Evolutionary conservation across 92 coral and sea anemone genomes (phyloP).

Genomic region (Heliopora coerulea): DNA sequence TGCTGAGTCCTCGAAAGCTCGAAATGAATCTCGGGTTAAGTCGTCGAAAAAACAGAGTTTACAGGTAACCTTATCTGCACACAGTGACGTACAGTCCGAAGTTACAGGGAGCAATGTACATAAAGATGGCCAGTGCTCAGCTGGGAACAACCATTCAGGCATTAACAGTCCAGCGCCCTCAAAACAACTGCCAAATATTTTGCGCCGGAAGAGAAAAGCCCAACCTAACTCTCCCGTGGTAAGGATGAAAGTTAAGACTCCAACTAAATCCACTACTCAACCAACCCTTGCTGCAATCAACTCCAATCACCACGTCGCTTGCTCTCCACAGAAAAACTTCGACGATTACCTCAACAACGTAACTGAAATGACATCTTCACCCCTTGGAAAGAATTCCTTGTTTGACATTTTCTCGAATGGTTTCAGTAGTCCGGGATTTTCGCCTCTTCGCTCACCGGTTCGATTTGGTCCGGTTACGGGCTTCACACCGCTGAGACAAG

Average conservation of each 20-base stretch:
- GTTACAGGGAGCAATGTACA: too few species aligned
- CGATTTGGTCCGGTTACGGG: conserved; percentile 49
- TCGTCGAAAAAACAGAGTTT: not conserved
- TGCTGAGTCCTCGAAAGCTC: too few species aligned
- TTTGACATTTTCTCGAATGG: conserved; percentile 61
- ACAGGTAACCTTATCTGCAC: too few species aligned
- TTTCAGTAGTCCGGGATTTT: conserved; percentile 48
- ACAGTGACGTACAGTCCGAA: too few species aligned
- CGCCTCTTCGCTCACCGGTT: conserved; percentile 46
- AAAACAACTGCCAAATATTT: conserved; percentile 21
- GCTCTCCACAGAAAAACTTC: conserved; percentile 39
- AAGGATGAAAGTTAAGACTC: not conserved
- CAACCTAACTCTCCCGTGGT: conserved; percentile 32
- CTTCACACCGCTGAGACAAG: conserved; percentile 69
- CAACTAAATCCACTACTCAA: conserved; percentile 31
- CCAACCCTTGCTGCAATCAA: conserved; percentile 93
- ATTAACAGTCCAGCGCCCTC: not conserved
- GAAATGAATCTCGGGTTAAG: too few species aligned
- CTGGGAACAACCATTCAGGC: not conserved
- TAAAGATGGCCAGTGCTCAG: too few species aligned
- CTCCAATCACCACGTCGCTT: conserved; percentile 46
- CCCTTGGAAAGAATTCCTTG: conserved; percentile 46
- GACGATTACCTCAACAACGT: conserved; percentile 50
- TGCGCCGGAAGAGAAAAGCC: conserved; percentile 40
- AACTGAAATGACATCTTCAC: conserved; percentile 49